Percentiles rank a stretch among this genome's conserved stretches.
Evolutionary conservation across 2,888 invertebrate species (phyloP).

Genomic region (Nomada lathburiana): DNA sequence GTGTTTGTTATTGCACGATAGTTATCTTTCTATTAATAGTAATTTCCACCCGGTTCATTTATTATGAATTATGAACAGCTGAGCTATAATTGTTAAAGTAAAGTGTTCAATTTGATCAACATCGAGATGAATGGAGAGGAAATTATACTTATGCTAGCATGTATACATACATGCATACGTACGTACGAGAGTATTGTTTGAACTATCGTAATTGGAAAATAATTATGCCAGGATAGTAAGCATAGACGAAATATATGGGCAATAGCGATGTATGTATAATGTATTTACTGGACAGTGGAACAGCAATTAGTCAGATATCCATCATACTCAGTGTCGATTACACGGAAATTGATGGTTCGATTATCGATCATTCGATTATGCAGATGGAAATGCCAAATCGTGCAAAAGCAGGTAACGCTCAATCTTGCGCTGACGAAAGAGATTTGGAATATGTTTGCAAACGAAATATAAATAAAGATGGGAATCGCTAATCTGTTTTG

Average conservation of each 20-base stretch:
- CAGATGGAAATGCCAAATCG: conserved; percentile 10
- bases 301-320: background rate
- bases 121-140: no score
- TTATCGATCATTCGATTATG: conserved; percentile 23
- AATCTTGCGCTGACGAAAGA: background rate
- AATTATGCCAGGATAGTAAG: background rate
- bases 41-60: background rate
- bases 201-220: no score
- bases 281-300: background rate
- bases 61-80: background rate
- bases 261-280: background rate
- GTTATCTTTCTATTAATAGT: background rate
- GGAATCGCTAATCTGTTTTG: no score
- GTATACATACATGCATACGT: background rate
- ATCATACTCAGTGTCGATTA: background rate
- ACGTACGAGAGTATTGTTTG: no score
- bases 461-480: background rate
- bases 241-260: background rate
- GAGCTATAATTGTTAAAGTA: background rate
- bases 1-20: background rate
- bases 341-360: conserved; percentile 4
- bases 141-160: background rate
- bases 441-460: background rate
- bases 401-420: background rate
- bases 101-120: background rate